Evolutionary conservation across 2,113 vertebrate species (phyloP).

Genomic region (Pogona vitticeps): DNA sequence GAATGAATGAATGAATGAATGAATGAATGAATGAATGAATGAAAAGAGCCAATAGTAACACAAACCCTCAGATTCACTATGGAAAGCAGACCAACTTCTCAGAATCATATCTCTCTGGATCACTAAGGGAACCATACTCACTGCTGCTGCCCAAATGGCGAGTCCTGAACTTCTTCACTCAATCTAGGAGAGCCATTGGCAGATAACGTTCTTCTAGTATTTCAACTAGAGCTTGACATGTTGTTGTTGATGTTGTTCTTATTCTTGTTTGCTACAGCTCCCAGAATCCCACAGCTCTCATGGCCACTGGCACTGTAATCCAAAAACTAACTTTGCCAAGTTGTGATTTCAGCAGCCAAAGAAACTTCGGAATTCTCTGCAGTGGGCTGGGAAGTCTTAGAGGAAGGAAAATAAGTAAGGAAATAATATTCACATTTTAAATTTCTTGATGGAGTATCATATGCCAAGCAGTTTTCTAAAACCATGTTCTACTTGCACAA

Average conservation of each 20-base stretch:
- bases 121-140: not conserved
- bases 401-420: not conserved
- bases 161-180: not conserved
- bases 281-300: too few relatives aligned
- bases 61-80: too few relatives aligned
- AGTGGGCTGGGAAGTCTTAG: not conserved
- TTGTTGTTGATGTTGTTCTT: too few relatives aligned
- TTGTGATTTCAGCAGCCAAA: too few relatives aligned
- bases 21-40: not conserved
- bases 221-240: too few relatives aligned
- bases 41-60: not conserved
- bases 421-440: not conserved
- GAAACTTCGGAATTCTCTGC: too few relatives aligned
- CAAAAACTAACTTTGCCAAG: not conserved
- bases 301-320: not conserved
- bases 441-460: not conserved
- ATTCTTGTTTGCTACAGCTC: too few relatives aligned
- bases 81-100: too few relatives aligned
- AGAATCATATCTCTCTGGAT: too few relatives aligned
- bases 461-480: not conserved
- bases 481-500: fast-evolving
- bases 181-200: not conserved
- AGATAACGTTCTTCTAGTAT: not conserved
- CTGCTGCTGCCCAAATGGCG: too few relatives aligned
- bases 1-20: not conserved